Conservation (phyloP, 2,113 vertebrate species). For the Clinocottus analis region DNA sequence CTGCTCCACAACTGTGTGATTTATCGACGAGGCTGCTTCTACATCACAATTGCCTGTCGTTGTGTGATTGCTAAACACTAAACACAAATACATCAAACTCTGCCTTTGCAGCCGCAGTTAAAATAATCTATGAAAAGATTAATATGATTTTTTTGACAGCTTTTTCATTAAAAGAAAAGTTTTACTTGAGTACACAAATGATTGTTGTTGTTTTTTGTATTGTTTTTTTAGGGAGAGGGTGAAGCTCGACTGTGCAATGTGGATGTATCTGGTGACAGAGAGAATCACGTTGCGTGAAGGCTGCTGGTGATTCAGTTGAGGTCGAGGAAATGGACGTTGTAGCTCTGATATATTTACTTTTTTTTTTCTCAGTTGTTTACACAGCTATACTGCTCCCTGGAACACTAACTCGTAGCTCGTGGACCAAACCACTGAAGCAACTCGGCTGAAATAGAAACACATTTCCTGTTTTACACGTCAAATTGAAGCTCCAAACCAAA, state of each 20-base stretch:
- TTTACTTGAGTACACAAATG: not conserved
- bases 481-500: no score
- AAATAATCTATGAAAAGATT: slow-evolving; percentile 13
- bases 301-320: not conserved
- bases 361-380: not conserved
- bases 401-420: not conserved
- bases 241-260: no score
- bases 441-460: not conserved
- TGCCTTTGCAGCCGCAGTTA: not conserved
- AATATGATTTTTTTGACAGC: not conserved
- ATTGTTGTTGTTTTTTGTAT: not conserved
- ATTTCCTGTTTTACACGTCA: not conserved
- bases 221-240: not conserved
- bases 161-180: not conserved
- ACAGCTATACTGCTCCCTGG: not conserved
- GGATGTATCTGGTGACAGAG: not conserved
- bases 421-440: not conserved
- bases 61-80: slow-evolving; percentile 11
- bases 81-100: slow-evolving; percentile 19
- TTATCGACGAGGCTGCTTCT: not conserved
- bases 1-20: not conserved
- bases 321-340: not conserved
- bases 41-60: not conserved
- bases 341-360: not conserved
- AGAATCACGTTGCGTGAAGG: not conserved